Percentiles rank a stretch among this genome's conserved stretches.
phyloP scores from a whole-genome alignment of 2,888 invertebrate species.

The Oxyscelio sp. region DNA sequence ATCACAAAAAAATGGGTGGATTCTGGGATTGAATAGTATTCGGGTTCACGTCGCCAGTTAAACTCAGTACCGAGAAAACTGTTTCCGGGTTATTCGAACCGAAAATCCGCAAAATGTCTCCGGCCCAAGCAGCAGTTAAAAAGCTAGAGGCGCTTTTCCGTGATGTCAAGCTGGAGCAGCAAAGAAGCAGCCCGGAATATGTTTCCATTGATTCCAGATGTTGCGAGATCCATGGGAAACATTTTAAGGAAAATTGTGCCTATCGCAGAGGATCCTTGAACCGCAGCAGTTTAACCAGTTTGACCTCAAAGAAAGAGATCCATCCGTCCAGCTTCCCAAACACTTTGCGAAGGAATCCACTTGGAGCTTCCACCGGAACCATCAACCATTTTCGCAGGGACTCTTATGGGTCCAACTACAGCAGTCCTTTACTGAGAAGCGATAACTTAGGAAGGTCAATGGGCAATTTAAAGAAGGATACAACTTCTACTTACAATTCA shows the following conservation, averaged over 20 bases:
- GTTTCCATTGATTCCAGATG: constrained; percentile 90
- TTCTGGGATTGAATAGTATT: too few relatives aligned
- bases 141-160: constrained; percentile 93
- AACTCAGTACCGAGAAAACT: constrained; percentile 2
- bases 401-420: constrained; percentile 61
- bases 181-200: constrained; percentile 78
- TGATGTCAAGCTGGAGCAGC: constrained; percentile 90
- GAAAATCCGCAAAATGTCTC: constrained; percentile 74
- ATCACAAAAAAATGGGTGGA: too few relatives aligned
- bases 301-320: constrained; percentile 90
- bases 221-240: constrained; percentile 92
- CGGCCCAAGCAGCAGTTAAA: constrained; percentile 91
- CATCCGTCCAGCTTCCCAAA: constrained; percentile 93
- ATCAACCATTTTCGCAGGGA: constrained; percentile 83
- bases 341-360: constrained; percentile 90
- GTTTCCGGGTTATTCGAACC: constrained; percentile 44
- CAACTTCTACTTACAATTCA: constrained; percentile 80
- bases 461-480: constrained; percentile 86
- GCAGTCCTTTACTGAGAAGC: constrained; percentile 86
- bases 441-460: constrained; percentile 88
- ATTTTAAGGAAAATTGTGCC: constrained; percentile 87
- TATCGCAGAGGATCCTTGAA: constrained; percentile 85
- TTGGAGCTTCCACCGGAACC: constrained; percentile 87
- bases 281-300: constrained; percentile 90
- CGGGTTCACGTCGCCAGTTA: constrained; percentile 1